phyloP scores from a whole-genome alignment of 64 coral and sea anemone genomes.

The Orbicella faveolata region DNA sequence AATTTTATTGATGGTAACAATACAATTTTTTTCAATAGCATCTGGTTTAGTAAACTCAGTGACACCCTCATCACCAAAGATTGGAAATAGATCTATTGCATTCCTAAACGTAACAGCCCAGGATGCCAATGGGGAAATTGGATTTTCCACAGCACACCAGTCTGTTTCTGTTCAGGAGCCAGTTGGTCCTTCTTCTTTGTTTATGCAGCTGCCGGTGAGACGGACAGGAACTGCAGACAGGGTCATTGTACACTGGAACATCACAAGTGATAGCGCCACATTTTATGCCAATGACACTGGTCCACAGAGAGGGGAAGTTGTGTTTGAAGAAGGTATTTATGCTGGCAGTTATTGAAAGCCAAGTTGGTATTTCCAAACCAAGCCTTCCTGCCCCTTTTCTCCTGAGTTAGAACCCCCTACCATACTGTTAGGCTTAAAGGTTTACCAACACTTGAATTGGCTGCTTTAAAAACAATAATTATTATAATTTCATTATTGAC shows the following conservation, averaged over 20 bases:
- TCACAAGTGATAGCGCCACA: slow-evolving; percentile 38
- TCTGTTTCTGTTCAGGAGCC: slow-evolving; percentile 68
- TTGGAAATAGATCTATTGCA: slow-evolving; percentile 41
- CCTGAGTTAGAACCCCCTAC: too few species aligned
- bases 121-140: slow-evolving; percentile 91
- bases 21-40: background rate
- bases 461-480: too few species aligned
- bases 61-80: slow-evolving; percentile 60
- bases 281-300: slow-evolving; percentile 67
- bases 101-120: slow-evolving; percentile 69
- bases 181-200: slow-evolving; percentile 17
- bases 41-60: slow-evolving; percentile 21
- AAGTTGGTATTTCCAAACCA: too few species aligned
- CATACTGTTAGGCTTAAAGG: too few species aligned
- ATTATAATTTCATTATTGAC: too few species aligned
- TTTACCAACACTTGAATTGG: too few species aligned
- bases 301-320: slow-evolving; percentile 53
- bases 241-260: slow-evolving; percentile 69
- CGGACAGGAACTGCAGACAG: slow-evolving; percentile 76
- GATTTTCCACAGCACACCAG: slow-evolving; percentile 60
- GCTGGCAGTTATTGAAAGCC: too few species aligned
- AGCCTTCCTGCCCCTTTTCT: too few species aligned
- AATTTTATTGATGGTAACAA: background rate
- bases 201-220: slow-evolving; percentile 48
- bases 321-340: slow-evolving; percentile 75